Base-by-base conservation (phyloP, 2,797 vertebrate species). In the Hippoglossus hippoglossus region DNA sequence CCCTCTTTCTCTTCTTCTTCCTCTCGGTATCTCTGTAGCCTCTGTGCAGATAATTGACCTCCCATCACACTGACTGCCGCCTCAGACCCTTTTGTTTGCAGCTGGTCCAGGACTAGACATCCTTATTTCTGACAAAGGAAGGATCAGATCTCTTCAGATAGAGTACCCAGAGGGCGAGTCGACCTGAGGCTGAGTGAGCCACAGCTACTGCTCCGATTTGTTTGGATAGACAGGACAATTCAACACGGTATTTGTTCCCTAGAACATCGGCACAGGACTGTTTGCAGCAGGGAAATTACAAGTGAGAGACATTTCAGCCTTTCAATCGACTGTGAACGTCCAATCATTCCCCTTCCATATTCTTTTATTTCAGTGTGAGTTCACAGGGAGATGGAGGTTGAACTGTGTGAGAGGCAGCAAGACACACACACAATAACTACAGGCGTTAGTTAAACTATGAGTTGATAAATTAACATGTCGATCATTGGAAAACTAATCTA, bases 81-180 rank as follows among this genome's bases (percentile, higher is more conserved):
- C 79, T 73, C 58, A 69, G 71, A 81, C 63, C 67, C 36, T 39
- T 39, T 87, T 89, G 82, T 85, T 79, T 77, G 81, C 64, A 65
- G 64, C 71, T 67, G 52, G 61, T 74, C 55, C 21, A 28, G n/a
- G 60, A 80, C 67, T 68, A 73, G 68, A 84, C 67, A 61, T 76
- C 76, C 69, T 82, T 76, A 79, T 81, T 85, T 75, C 68, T 85
- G 66, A 79, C 78, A 85, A 86, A 77, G 77, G 57, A 39, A 5
- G 66, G 73, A 79, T 83, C 60, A 53, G 64, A 86, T 84, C 71
- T 75, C 72, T 82, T 75, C 67, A 80, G 75, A 81, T 81, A 46
- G 50, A 77, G 54, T 78, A 69, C 79, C 71, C 65, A 2, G 58
- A 75, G 84, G 78, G 59, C 41, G 8, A 47, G 28, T 79, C 10